Evolutionary conservation across 2,797 vertebrate species (phyloP).

Genomic region (Pantherophis alleghaniensis): DNA sequence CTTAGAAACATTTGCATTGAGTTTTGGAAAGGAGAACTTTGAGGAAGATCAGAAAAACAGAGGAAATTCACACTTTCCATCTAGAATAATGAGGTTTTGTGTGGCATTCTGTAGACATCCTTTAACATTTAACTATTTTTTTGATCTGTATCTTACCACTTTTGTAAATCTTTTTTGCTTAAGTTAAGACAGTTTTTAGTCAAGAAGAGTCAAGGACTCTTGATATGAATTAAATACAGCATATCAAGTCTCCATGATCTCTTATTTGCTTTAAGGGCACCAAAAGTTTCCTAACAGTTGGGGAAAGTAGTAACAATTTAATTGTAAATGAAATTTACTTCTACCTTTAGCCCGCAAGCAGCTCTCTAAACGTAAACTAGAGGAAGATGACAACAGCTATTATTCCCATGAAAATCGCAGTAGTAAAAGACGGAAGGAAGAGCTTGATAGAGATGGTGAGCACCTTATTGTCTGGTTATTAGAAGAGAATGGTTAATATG

Average conservation of each 20-base stretch:
- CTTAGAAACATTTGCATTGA: background rate
- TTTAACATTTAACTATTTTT: background rate
- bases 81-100: background rate
- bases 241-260: background rate
- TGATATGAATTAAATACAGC: background rate
- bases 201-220: background rate
- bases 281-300: background rate
- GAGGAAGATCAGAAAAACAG: background rate
- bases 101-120: background rate
- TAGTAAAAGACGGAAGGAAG: constrained; percentile 54
- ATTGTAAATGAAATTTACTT: background rate
- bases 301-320: background rate
- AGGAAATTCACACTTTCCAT: background rate
- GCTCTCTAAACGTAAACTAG: constrained; percentile 82
- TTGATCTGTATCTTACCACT: background rate
- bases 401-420: constrained; percentile 21
- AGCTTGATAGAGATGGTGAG: constrained; percentile 44
- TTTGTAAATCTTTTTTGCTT: background rate
- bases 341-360: constrained; percentile 82
- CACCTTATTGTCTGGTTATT: background rate
- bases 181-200: background rate
- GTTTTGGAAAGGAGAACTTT: background rate
- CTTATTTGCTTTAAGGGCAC: background rate
- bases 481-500: background rate
- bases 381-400: constrained; percentile 46